A percentile compares a stretch with the other conserved stretches of the same genome.
Conservation (phyloP, 2,797 vertebrate genomes). For the Fratercula arctica region DNA sequence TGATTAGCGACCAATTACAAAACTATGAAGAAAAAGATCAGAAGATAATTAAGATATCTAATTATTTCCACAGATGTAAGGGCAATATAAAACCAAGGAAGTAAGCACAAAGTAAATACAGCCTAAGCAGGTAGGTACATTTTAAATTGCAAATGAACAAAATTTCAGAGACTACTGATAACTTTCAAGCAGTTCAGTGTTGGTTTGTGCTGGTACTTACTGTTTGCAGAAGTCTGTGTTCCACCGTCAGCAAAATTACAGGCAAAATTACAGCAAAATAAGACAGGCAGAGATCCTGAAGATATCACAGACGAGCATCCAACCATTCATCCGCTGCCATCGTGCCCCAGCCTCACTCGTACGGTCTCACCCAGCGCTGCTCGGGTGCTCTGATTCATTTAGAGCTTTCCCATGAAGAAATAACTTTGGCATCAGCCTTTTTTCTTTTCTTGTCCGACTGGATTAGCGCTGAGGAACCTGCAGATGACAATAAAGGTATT, state of each 20-base stretch:
- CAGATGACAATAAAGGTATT: not conserved
- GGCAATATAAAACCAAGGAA: not conserved
- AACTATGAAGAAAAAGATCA: not conserved
- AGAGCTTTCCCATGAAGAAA: conserved; percentile 13
- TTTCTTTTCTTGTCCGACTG: not conserved
- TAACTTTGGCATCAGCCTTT: not conserved
- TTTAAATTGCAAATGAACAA: not conserved
- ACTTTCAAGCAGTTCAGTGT: not conserved
- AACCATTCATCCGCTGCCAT: conserved; percentile 4
- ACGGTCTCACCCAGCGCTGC: not conserved
- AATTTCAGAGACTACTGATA: not conserved
- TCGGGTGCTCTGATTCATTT: not conserved
- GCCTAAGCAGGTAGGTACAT: not conserved
- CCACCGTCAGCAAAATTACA: not conserved
- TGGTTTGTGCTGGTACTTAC: not conserved
- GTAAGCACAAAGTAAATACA: not conserved
- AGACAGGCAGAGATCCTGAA: not conserved
- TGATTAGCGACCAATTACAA: not conserved
- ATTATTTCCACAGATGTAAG: not conserved
- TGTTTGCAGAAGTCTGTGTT: not conserved
- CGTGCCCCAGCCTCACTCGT: not conserved
- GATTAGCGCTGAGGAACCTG: not conserved
- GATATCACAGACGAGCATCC: not conserved
- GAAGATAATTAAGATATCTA: not conserved
- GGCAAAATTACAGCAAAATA: not conserved